A percentile compares a stretch with the other conserved stretches of the same genome.
Conservation (phyloP, 1,140 invertebrate genomes). For the Ruditapes philippinarum region DNA sequence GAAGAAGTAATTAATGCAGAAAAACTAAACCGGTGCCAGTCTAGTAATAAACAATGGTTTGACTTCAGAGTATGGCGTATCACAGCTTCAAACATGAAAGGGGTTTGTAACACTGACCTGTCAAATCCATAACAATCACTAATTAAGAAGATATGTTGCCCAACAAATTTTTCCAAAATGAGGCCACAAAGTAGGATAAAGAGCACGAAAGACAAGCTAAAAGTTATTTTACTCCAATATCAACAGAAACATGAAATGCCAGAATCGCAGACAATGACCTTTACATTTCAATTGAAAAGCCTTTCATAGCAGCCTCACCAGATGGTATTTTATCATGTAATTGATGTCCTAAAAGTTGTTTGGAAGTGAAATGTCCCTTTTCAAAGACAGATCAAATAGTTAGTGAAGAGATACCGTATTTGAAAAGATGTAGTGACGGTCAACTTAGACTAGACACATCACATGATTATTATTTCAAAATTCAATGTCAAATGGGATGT, state of each 20-base stretch:
- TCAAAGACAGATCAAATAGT: constrained; percentile 38
- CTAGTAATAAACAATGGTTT: constrained; percentile 60
- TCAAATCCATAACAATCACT: no score
- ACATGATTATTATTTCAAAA: constrained; percentile 60
- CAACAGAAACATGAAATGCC: constrained; percentile 56
- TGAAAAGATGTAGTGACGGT: constrained; percentile 4
- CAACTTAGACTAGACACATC: constrained; percentile 43
- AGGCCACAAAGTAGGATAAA: constrained; percentile 69
- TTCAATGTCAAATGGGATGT: constrained; percentile 62
- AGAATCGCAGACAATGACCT: constrained; percentile 68
- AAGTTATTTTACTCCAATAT: not conserved
- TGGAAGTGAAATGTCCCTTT: constrained; percentile 74
- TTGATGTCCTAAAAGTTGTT: constrained; percentile 65
- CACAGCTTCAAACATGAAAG: constrained; percentile 67
- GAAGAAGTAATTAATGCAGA: constrained; percentile 56
- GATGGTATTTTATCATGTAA: constrained; percentile 66
- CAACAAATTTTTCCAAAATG: not conserved
- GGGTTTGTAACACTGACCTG: constrained; percentile 47
- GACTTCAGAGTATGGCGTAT: constrained; percentile 66
- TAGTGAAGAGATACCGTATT: not conserved
- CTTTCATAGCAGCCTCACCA: constrained; percentile 69
- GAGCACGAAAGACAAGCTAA: constrained; percentile 61
- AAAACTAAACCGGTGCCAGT: constrained; percentile 64
- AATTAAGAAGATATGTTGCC: constrained; percentile 70
- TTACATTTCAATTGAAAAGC: constrained; percentile 60